phyloP scores from a whole-genome alignment of 2,797 vertebrate genomes.

The Threskiornis aethiopicus region DNA sequence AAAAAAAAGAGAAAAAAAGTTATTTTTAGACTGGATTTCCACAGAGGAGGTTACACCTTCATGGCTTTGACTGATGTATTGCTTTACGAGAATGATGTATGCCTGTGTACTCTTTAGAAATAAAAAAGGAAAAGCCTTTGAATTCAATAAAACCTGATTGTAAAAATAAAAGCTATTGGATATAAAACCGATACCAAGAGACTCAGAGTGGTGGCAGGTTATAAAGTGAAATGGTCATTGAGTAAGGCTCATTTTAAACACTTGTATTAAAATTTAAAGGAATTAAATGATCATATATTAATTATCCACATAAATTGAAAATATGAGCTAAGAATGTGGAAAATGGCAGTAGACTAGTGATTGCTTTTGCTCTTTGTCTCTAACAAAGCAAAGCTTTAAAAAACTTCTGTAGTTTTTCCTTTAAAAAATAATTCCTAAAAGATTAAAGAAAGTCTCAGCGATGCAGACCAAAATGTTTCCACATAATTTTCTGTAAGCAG shows the following conservation, averaged over 20 bases:
- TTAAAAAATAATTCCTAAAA: not conserved
- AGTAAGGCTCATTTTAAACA: conserved; percentile 21
- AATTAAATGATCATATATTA: conserved; percentile 4
- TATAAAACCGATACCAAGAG: not conserved
- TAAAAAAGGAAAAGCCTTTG: not conserved
- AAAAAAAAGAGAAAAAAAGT: not conserved
- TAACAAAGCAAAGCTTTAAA: not conserved
- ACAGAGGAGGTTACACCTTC: not conserved
- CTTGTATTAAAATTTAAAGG: conserved; percentile 17
- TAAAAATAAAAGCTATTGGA: not conserved
- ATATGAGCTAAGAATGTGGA: not conserved
- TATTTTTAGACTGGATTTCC: not conserved
- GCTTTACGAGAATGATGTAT: not conserved
- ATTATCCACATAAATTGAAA: conserved; percentile 24
- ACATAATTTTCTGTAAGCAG: not conserved
- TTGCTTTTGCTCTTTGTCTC: not conserved
- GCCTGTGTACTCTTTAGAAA: not conserved
- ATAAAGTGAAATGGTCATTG: not conserved
- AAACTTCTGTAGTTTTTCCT: not conserved
- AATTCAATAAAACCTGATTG: not conserved
- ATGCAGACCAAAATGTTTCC: not conserved
- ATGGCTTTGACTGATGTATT: not conserved
- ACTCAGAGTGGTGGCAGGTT: not conserved
- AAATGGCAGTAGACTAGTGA: not conserved
- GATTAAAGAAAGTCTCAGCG: not conserved